phyloP scores from a whole-genome alignment of 2,113 vertebrate species.

The Raja brachyura region DNA sequence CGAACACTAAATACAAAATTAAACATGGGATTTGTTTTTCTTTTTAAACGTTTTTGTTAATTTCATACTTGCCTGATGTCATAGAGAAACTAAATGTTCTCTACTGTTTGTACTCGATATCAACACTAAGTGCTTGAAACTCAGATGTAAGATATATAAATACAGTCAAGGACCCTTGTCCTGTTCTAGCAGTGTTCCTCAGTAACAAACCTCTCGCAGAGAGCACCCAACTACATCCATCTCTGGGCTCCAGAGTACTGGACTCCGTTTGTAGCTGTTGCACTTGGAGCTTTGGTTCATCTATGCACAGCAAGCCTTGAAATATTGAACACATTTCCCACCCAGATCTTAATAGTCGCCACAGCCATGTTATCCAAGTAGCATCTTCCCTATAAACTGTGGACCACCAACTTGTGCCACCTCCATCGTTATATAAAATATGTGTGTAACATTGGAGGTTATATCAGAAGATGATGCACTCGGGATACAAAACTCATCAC shows the following conservation, averaged over 20 bases:
- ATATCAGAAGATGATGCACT: neutral
- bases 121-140: neutral
- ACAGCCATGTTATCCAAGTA: neutral
- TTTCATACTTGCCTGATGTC: neutral
- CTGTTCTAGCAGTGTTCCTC: neutral
- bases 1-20: neutral
- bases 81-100: neutral
- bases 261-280: neutral
- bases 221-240: neutral
- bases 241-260: neutral
- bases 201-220: neutral
- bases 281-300: neutral
- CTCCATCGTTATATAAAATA: neutral
- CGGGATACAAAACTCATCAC: too few species aligned
- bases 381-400: neutral
- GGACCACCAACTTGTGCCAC: neutral
- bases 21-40: neutral
- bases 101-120: neutral
- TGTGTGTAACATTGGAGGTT: neutral
- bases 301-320: neutral
- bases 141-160: neutral
- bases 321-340: neutral
- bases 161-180: neutral
- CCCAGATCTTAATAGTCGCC: neutral
- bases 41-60: neutral